Evolutionary conservation across 1,140 invertebrate genomes (phyloP).

Genomic region (Eupeodes corollae): DNA sequence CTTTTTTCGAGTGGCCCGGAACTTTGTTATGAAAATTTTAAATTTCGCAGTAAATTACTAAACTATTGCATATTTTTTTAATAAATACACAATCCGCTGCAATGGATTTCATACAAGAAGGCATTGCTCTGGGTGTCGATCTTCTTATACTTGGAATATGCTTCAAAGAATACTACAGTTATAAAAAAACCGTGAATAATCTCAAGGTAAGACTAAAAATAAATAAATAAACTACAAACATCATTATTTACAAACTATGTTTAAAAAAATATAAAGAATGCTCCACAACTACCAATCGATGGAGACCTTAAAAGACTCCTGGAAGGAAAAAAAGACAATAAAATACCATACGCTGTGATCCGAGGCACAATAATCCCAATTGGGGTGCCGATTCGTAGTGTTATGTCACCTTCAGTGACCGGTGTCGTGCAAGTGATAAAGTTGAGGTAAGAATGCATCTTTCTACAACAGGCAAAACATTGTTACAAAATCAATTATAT

Average conservation of each 20-base stretch:
- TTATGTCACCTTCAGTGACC: slow-evolving; percentile 52
- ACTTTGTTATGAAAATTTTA: no score
- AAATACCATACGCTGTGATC: slow-evolving; percentile 58
- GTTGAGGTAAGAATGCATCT: slow-evolving; percentile 11
- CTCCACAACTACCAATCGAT: slow-evolving; percentile 54
- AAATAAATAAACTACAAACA: not conserved
- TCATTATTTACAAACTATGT: no score
- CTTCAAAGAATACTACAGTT: slow-evolving; percentile 56
- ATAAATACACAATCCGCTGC: no score
- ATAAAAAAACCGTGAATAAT: slow-evolving; percentile 50
- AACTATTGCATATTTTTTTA: no score
- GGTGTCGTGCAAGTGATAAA: slow-evolving; percentile 56
- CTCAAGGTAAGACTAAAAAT: slow-evolving; percentile 45
- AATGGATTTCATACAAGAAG: slow-evolving; percentile 41
- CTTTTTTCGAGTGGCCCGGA: no score
- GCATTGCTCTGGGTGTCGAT: slow-evolving; percentile 57
- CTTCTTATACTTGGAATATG: slow-evolving; percentile 57
- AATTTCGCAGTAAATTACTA: no score
- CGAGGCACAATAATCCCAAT: slow-evolving; percentile 59
- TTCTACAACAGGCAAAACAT: not conserved
- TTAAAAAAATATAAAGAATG: slow-evolving; percentile 40
- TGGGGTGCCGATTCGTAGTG: slow-evolving; percentile 56
- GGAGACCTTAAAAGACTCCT: slow-evolving; percentile 47
- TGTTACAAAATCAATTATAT: slow-evolving; percentile 18
- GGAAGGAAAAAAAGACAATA: slow-evolving; percentile 45